Base-by-base conservation (phyloP, 2,113 vertebrate species). In the Rhagologus leucostigma region DNA sequence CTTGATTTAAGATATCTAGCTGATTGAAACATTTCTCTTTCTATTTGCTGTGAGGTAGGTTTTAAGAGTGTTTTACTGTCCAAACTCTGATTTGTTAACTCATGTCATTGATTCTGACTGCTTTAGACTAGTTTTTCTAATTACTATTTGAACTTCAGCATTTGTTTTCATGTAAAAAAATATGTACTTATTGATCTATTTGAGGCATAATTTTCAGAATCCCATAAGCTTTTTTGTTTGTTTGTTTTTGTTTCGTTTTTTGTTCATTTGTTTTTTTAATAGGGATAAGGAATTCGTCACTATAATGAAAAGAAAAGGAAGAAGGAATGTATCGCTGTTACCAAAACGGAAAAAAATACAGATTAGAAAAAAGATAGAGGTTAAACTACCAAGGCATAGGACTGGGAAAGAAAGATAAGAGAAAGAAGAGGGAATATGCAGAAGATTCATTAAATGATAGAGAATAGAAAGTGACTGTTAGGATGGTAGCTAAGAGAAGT, bases 291-390 rank as follows among this genome's bases (percentile, higher is more conserved):
- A 82, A 39, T 22, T 69, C 78, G 6, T n/a, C 4, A 10, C 13
- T 74, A 8, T 37, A n/a, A 78, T 12, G 7, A 71, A 81, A 10
- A 52, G 7, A 70, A 70, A 92, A 87, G 7, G 10, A 75, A 46
- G 57, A 49, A 26, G 2, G 3, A 65, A 35, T 42, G 3, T 20
- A 46, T 59, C 1, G 0, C 7, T 46, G 9, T n/a, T 52, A 76
- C 6, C 13, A 73, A 70, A 81, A 57, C 46, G 13, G 14, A 13
- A 56, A 64, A 50, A 37, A 52, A 57, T 11, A 4, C 8, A 53
- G 8, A 2, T 21, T 73, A 62, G 33, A 76, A 55, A 56, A 53
- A 81, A 60, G 33, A 35, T 33, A 68, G 23, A 70, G 11, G 18
- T 30, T 50, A 71, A 94, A 75, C 29, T 82, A 55, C 7, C 26